Conservation (phyloP, 2,113 vertebrate genomes). For the Colistium nudipinnis region DNA sequence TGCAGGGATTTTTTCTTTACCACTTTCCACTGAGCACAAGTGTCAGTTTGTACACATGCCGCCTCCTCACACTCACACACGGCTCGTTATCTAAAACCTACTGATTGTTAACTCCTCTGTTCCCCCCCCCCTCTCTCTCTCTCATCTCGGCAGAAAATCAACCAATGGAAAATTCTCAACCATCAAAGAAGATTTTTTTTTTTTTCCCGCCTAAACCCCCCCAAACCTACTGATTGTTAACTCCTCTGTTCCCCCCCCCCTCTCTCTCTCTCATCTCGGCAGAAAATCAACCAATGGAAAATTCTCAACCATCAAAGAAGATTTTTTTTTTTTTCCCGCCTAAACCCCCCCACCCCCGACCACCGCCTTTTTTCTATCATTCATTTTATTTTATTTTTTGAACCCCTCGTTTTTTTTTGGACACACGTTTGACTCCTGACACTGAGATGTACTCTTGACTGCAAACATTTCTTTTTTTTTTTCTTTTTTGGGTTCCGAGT, state of each 20-base stretch:
- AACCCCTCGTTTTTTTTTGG: slow-evolving; percentile 43
- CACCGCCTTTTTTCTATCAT: slow-evolving; percentile 1
- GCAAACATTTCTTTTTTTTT: too few species aligned
- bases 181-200: slow-evolving; percentile 32
- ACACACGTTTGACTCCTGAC: slow-evolving; percentile 47
- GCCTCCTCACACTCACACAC: background rate
- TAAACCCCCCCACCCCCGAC: background rate
- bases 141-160: slow-evolving; percentile 57
- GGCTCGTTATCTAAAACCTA: background rate
- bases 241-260: background rate
- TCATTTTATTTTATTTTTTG: background rate
- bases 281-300: slow-evolving; percentile 66
- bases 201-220: slow-evolving; percentile 25
- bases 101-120: background rate
- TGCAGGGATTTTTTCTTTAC: slow-evolving; percentile 51
- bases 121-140: slow-evolving; percentile 36
- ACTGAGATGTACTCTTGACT: slow-evolving; percentile 18
- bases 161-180: slow-evolving; percentile 55
- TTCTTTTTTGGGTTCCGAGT: slow-evolving; percentile 10
- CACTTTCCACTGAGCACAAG: slow-evolving; percentile 34
- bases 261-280: slow-evolving; percentile 51
- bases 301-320: slow-evolving; percentile 29
- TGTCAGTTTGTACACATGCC: slow-evolving; percentile 42
- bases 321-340: slow-evolving; percentile 34
- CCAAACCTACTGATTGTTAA: background rate